These are phyloP conservation scores for Aradus depressus DNA, from an alignment of 2,888 invertebrate species.

Conservation along the genomic window DNA sequence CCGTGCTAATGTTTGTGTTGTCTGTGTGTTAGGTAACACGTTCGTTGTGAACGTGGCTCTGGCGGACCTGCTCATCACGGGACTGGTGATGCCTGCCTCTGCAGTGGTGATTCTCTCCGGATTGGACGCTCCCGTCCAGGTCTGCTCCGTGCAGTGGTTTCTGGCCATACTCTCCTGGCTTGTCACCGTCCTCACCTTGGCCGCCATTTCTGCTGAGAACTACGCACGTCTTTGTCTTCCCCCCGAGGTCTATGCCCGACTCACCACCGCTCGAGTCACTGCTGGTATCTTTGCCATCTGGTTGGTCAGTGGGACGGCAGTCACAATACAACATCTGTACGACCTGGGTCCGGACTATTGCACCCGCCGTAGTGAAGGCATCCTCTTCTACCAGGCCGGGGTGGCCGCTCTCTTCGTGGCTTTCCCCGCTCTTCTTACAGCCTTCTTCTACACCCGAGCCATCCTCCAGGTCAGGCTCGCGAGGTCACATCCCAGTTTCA, in stretches of 20 bases:
- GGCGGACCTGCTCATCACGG: slow-evolving; percentile 58
- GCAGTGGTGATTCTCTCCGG: slow-evolving; percentile 59
- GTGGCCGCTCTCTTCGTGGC: slow-evolving; percentile 48
- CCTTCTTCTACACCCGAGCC: slow-evolving; percentile 43
- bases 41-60: slow-evolving; percentile 59
- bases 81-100: slow-evolving; percentile 55
- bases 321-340: slow-evolving; percentile 49
- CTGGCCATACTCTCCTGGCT: slow-evolving; percentile 54
- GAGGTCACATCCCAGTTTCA: slow-evolving; percentile 46
- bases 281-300: slow-evolving; percentile 46
- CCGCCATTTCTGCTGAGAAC: slow-evolving; percentile 54
- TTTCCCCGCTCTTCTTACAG: slow-evolving; percentile 46
- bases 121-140: slow-evolving; percentile 43
- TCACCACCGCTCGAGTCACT: slow-evolving; percentile 44
- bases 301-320: slow-evolving; percentile 44
- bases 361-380: slow-evolving; percentile 40
- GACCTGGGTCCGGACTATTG: slow-evolving; percentile 59
- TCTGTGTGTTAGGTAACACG: slow-evolving; percentile 46
- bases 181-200: slow-evolving; percentile 49
- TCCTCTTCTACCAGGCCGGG: slow-evolving; percentile 45
- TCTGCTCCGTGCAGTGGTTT: slow-evolving; percentile 57
- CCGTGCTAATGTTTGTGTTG: background rate
- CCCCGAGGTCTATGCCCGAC: slow-evolving; percentile 41
- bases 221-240: slow-evolving; percentile 51
- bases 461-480: slow-evolving; percentile 44